Evolutionary conservation across 2,888 invertebrate species (phyloP).

Genomic region (Isoperla grammatica): DNA sequence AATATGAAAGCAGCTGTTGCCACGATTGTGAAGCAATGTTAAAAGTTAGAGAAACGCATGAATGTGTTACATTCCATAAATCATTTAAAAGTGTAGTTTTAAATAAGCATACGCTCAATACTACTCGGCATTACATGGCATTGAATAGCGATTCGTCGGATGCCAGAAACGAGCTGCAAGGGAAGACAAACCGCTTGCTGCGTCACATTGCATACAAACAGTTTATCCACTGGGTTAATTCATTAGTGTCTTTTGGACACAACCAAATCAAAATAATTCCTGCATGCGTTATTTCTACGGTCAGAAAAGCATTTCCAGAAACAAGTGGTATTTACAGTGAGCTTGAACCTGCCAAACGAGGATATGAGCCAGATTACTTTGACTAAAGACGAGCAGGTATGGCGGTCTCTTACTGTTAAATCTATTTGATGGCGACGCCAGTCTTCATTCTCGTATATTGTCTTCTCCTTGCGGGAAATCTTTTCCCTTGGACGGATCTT

Average conservation of each 20-base stretch:
- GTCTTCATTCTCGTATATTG: too few species aligned
- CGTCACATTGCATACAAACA: slow-evolving; percentile 10
- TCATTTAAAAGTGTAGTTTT: neutral
- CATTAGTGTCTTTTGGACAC: neutral
- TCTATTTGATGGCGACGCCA: too few species aligned
- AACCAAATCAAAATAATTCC: neutral
- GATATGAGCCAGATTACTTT: neutral
- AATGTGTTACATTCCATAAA: neutral
- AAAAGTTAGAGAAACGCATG: neutral
- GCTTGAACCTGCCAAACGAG: neutral
- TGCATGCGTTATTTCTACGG: neutral
- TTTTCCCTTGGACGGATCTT: too few species aligned
- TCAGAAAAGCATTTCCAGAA: neutral
- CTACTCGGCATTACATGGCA: neutral
- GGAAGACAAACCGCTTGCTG: neutral
- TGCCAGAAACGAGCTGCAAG: neutral
- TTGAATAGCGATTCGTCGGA: neutral
- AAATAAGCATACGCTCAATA: neutral
- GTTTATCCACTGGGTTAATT: slow-evolving; percentile 1
- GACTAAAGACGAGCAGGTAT: neutral
- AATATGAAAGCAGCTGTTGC: neutral
- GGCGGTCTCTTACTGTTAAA: too few species aligned
- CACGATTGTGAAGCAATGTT: neutral
- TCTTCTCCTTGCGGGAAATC: too few species aligned
- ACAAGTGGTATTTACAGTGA: neutral